Conservation (phyloP, 2,888 invertebrate genomes). For the Dexiosoma caninum region DNA sequence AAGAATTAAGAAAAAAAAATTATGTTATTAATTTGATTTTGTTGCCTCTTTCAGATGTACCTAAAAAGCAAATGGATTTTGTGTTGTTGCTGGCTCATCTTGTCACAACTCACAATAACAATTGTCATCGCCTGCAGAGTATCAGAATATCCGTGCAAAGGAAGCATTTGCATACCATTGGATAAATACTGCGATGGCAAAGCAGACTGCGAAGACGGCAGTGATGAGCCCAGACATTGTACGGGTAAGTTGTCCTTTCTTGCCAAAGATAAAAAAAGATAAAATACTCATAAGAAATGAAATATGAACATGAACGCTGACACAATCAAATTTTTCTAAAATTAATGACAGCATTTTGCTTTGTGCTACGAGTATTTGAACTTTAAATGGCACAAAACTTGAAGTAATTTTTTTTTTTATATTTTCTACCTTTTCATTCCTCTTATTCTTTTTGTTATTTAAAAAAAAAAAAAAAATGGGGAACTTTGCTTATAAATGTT, state of each 20-base stretch:
- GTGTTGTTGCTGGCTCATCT: slow-evolving; percentile 76
- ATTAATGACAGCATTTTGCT: too few species aligned
- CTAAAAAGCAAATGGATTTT: slow-evolving; percentile 68
- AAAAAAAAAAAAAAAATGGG: too few species aligned
- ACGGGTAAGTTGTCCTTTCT: slow-evolving; percentile 80
- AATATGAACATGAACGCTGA: neutral
- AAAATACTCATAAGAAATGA: neutral
- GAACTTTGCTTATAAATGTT: neutral
- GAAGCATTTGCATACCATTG: slow-evolving; percentile 86
- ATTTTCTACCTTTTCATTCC: neutral
- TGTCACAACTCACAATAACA: slow-evolving; percentile 72
- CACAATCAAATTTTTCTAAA: slow-evolving; percentile 9
- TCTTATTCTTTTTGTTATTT: too few species aligned
- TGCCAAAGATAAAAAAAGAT: neutral
- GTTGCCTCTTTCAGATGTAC: slow-evolving; percentile 69
- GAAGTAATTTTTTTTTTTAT: neutral
- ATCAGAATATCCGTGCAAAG: slow-evolving; percentile 86
- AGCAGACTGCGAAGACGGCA: slow-evolving; percentile 90
- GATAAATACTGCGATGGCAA: slow-evolving; percentile 92
- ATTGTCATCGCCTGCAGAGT: slow-evolving; percentile 83
- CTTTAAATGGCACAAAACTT: slow-evolving; percentile 9
- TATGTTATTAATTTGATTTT: slow-evolving; percentile 3
- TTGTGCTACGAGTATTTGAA: neutral
- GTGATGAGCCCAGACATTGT: slow-evolving; percentile 90
- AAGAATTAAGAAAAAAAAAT: neutral